Evolutionary conservation across 1,140 invertebrate species (phyloP).

Genomic region (Procambarus clarkii): DNA sequence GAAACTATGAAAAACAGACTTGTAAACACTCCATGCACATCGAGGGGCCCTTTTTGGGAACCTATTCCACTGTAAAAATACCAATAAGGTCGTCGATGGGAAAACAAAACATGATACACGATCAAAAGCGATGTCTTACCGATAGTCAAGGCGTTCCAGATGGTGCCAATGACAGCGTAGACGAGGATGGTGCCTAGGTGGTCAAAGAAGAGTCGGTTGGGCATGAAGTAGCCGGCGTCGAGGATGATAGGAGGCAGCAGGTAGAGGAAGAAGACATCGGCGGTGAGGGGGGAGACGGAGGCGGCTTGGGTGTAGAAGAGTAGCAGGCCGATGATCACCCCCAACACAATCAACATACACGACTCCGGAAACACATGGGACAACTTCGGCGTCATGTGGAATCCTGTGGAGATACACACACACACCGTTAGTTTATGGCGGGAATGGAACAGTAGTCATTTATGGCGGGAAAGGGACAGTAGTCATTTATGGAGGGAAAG

Average conservation of each 20-base stretch:
- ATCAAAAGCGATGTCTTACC: conserved; percentile 80
- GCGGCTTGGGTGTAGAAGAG: conserved; percentile 85
- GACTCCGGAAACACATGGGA: conserved; percentile 95
- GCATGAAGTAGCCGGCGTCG: conserved; percentile 98
- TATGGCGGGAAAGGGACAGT: no score
- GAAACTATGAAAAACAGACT: no score
- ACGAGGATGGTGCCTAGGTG: conserved; percentile 96
- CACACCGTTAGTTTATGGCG: no score
- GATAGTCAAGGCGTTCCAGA: conserved; percentile 97
- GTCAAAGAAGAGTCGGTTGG: conserved; percentile 95
- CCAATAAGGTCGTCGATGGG: no score
- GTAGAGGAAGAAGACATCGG: conserved; percentile 96
- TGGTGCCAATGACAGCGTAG: conserved; percentile 96
- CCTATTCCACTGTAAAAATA: no score
- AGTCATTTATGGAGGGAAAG: no score
- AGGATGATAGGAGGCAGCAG: conserved; percentile 97
- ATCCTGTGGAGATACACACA: conserved; percentile 80
- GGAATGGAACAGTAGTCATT: no score
- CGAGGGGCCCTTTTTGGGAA: no score
- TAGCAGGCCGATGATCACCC: conserved; percentile 91
- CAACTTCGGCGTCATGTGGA: conserved; percentile 93
- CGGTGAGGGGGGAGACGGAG: conserved; percentile 91
- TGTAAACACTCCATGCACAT: no score
- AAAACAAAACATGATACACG: no score
- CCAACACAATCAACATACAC: conserved; percentile 96